These are phyloP conservation scores for Styela clava DNA, from an alignment of 23 tunicate species.

Conservation along the genomic window DNA sequence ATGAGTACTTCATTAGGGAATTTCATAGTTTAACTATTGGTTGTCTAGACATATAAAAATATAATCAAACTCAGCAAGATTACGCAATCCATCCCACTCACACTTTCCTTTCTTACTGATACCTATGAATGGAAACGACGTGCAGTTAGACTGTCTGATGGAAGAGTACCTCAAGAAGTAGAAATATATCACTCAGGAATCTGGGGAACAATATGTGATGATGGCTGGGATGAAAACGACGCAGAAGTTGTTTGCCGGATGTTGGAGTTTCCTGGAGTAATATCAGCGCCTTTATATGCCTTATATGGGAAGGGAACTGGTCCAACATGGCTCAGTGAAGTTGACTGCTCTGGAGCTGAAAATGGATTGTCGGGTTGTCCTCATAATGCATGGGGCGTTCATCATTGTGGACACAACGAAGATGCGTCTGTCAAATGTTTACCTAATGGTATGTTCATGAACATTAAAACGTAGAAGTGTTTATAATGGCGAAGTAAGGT, in stretches of 20 bases:
- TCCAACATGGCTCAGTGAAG: slow-evolving; percentile 28
- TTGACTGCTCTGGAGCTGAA: slow-evolving; percentile 38
- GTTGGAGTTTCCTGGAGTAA: slow-evolving; percentile 13
- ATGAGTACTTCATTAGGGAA: too few species aligned
- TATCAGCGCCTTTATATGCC: not conserved
- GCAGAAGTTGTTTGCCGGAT: slow-evolving; percentile 22
- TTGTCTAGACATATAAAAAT: too few species aligned
- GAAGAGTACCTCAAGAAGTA: too few species aligned
- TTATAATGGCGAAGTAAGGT: too few species aligned
- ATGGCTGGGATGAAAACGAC: slow-evolving; percentile 23
- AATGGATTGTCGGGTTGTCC: slow-evolving; percentile 19
- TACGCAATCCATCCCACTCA: too few species aligned
- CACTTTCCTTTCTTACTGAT: too few species aligned
- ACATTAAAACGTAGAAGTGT: too few species aligned
- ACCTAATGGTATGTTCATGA: not conserved
- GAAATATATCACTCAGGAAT: slow-evolving; percentile 30
- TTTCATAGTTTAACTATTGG: too few species aligned
- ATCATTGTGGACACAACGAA: slow-evolving; percentile 28
- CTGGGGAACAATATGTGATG: slow-evolving; percentile 52
- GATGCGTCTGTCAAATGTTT: slow-evolving; percentile 38
- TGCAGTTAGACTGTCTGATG: too few species aligned
- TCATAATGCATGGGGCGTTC: slow-evolving; percentile 25
- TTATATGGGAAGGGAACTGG: slow-evolving; percentile 28
- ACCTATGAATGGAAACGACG: too few species aligned
- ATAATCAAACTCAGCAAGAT: too few species aligned